Base-by-base conservation (phyloP, 2,888 invertebrate species). In the Macrosoma leucophasiata region DNA sequence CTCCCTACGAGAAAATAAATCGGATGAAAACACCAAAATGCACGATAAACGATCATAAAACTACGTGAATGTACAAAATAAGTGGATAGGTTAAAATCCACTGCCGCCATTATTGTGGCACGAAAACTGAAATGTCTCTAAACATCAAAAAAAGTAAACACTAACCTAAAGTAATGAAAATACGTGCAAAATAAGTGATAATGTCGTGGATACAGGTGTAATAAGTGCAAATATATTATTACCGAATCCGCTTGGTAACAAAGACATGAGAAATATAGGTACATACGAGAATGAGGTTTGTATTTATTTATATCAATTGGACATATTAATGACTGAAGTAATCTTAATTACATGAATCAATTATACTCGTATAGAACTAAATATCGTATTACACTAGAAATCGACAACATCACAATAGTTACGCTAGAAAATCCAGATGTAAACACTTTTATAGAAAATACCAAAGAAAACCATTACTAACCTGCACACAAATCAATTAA, bases 361-460 rank as follows among this genome's bases (percentile, higher is more conserved):
- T 17, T 52, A 43, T 30, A 35, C 26, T 11, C 23, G 32, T 46
- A 40, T 42, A 38, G 39, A 34, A 36, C 48, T 56, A 56, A 55
- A 52, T 43, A 62, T 50, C 37, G 38, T 55, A 46, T 84, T 79
- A 85, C 82, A 42, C 54, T 39, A 46, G 47, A 52, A 59, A 60
- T 55, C 57, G 58, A 87, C 85, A 86, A 85, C 86, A 88, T 86
- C 85, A 84, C 84, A 86, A 84, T 73, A 81, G 79, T 49, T 63
- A 62, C 39, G 85, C 86, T 84, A 85, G 72, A 81, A 86, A 86
- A 87, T 85, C 87, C 86, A 86, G 89, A 91, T 91, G 91, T 91
- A 91, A 91, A 91, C 91, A 91, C 87, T 88, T 88, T 86, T 87
- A 40, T 11, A 62, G 54, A 71, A 79, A 74, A 69, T 66, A 59